Percentiles rank a stretch among this genome's conserved stretches.
These are phyloP conservation scores for Mastomys natalensis DNA, from an alignment of 2,113 vertebrate species.

Conservation along the genomic window DNA sequence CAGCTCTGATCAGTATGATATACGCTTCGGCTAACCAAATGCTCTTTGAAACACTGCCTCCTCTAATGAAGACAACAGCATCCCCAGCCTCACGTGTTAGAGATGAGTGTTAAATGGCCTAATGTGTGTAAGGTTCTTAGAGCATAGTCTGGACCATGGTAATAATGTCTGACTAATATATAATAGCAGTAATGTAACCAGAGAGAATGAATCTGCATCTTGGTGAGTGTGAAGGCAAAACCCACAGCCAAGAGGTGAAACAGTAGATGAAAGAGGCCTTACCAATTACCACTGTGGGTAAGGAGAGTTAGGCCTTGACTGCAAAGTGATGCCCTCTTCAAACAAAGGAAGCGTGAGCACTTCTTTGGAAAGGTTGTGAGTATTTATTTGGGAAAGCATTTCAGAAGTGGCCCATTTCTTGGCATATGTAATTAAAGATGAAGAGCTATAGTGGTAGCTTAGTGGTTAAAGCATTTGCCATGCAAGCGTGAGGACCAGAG, in stretches of 20 bases:
- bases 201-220: neutral
- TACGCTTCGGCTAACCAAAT: neutral
- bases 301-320: neutral
- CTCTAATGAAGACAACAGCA: neutral
- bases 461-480: neutral
- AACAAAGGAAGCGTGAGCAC: neutral
- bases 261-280: neutral
- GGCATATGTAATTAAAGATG: neutral
- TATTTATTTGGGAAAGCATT: neutral
- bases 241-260: neutral
- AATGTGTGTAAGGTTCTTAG: neutral
- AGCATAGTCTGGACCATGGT: neutral
- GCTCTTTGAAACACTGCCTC: neutral
- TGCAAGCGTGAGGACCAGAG: neutral
- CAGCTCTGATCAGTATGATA: neutral
- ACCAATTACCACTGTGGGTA: neutral
- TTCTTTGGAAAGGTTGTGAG: neutral
- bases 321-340: neutral
- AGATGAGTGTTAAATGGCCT: neutral
- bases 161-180: neutral
- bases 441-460: neutral
- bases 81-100: neutral
- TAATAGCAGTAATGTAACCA: neutral
- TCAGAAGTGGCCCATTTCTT: neutral
- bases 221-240: neutral